Base-by-base conservation (phyloP, 2,113 vertebrate species). In the Ivindomyrus marchei region DNA sequence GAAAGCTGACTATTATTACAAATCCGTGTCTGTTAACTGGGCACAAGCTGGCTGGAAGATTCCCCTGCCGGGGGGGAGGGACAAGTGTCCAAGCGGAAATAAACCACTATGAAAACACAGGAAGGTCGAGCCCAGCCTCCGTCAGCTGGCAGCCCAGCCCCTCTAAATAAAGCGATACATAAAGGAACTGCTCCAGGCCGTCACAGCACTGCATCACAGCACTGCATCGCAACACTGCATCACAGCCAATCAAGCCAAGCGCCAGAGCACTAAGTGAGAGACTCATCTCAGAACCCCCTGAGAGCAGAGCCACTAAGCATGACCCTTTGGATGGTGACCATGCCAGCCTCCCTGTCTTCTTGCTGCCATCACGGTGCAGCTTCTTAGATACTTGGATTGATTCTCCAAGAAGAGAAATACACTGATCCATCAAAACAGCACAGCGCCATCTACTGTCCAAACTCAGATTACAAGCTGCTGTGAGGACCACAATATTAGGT, bases 11-110 rank as follows among this genome's bases (percentile, higher is more conserved):
- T 7, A 87, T 21, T 31, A 49, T 21, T 52, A 49, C 9, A 4
- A 53, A 49, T 36, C 47, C 15, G 17, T 36, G n/a, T 85, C 45
- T 46, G 21, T 11, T 7, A 85, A 87, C 13, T 31, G 31, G 50
- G 39, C 50, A 87, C 95, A 94, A 97, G 97, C 93, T 97, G 95
- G 94, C 95, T 97, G 94, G 98, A 93, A 98, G 92, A 92, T 98
- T 98, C 95, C 98, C 97, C 93, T 97, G 94, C 92, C 98, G 94
- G 91, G 97, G 98, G 94, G 83, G 4, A 42, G 83, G 42, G 24
- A n/a, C 31, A 36, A 87, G 85, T 19, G 85, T 31, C 31, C 36
- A 13, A 42, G 85, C 24, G 13, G 85, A 56, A 53, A 87, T 39
- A 19, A 27, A 27, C 31, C n/a, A 36, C 47, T 6, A 53, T 31